Conservation (phyloP, 2,888 invertebrate species). For the Mongoloraphidia duomilia region DNA sequence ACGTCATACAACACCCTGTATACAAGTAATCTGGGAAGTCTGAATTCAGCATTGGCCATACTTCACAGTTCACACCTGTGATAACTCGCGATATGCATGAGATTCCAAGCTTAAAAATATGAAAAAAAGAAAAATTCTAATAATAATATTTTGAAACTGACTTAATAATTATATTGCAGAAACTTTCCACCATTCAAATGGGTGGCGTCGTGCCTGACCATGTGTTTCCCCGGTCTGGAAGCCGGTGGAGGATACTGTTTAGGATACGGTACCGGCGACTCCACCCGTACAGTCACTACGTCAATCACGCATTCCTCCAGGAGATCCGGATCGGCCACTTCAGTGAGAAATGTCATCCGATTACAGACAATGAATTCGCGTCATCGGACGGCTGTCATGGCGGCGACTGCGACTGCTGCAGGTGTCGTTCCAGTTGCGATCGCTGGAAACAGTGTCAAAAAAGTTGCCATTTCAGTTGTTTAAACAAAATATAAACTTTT, state of each 20-base stretch:
- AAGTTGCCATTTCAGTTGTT: no score
- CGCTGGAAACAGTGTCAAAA: not conserved
- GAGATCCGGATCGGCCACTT: not conserved
- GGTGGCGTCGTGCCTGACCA: slow-evolving; percentile 40
- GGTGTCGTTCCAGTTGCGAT: not conserved
- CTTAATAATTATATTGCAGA: slow-evolving; percentile 26
- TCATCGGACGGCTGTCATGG: not conserved
- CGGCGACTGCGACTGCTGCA: not conserved
- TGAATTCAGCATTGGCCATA: no score
- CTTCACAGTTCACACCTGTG: no score
- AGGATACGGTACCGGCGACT: slow-evolving; percentile 22
- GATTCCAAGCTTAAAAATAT: no score
- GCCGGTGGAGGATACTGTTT: slow-evolving; percentile 22
- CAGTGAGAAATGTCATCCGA: no score
- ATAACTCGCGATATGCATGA: no score
- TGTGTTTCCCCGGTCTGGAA: slow-evolving; percentile 24
- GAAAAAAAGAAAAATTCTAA: no score
- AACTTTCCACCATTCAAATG: slow-evolving; percentile 56
- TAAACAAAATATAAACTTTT: no score
- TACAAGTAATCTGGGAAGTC: no score
- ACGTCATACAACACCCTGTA: no score
- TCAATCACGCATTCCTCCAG: slow-evolving; percentile 25
- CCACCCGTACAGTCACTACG: slow-evolving; percentile 25
- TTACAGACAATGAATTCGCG: no score
- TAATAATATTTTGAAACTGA: not conserved